Evolutionary conservation across 2,113 vertebrate genomes (phyloP).

Genomic region (Bos indicus): DNA sequence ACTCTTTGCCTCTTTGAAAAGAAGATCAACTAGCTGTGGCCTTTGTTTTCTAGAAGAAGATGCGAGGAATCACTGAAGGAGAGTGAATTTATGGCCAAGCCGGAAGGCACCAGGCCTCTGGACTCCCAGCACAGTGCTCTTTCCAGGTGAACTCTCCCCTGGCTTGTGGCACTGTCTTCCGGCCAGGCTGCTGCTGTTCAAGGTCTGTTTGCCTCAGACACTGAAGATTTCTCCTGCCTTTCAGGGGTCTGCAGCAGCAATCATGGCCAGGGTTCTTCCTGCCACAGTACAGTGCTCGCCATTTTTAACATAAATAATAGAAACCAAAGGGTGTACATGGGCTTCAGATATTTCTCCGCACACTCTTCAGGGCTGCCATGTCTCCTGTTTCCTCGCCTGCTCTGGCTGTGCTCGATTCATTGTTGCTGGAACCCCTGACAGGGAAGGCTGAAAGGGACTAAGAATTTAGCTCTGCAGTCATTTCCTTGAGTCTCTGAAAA

Average conservation of each 20-base stretch:
- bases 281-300: background rate
- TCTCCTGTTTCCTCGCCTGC: background rate
- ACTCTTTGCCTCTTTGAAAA: background rate
- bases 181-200: background rate
- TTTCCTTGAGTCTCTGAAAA: slow-evolving; percentile 43
- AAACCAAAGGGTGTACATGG: background rate
- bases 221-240: background rate
- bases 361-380: background rate
- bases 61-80: fast-evolving
- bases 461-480: slow-evolving; percentile 45
- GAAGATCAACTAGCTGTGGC: background rate
- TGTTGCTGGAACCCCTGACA: background rate
- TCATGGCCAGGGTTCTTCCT: background rate
- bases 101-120: too few relatives aligned
- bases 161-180: background rate
- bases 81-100: background rate
- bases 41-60: background rate
- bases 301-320: slow-evolving; percentile 29
- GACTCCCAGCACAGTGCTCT: background rate
- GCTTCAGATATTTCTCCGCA: background rate
- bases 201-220: background rate
- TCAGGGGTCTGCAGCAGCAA: background rate
- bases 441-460: slow-evolving; percentile 49
- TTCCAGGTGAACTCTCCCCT: background rate
- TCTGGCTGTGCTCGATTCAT: background rate